These are phyloP conservation scores for Brachionus asplanchnoidis DNA, from an alignment of 1,140 invertebrate species.

Conservation along the genomic window DNA sequence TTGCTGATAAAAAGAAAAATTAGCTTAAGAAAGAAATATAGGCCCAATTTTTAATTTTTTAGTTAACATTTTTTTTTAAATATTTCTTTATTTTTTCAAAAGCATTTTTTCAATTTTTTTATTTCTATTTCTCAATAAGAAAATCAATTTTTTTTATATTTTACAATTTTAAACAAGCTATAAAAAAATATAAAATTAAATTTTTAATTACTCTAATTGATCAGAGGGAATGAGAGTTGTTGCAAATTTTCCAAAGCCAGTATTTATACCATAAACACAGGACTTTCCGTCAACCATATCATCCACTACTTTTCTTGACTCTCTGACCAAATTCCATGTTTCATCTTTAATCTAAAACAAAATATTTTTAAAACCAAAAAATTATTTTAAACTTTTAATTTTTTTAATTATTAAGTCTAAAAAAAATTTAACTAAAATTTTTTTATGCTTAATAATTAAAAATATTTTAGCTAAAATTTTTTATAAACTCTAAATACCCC, in stretches of 20 bases:
- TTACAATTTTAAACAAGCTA: background rate
- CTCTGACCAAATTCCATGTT: slow-evolving; percentile 60
- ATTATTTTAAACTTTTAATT: too few species aligned
- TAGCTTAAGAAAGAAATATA: too few species aligned
- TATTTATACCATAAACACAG: slow-evolving; percentile 68
- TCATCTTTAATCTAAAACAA: slow-evolving; percentile 59
- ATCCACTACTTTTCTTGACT: slow-evolving; percentile 62
- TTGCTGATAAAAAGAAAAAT: too few species aligned
- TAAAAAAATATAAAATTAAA: background rate
- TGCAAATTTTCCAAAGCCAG: slow-evolving; percentile 73
- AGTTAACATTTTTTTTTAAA: too few species aligned
- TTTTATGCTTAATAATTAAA: too few species aligned
- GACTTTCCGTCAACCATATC: slow-evolving; percentile 63
- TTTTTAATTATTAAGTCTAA: too few species aligned
- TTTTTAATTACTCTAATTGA: slow-evolving; percentile 62
- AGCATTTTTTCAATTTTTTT: too few species aligned
- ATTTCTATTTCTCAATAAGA: too few species aligned
- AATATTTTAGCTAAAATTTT: background rate
- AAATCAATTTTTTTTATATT: too few species aligned
- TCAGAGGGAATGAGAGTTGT: slow-evolving; percentile 62
- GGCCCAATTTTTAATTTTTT: too few species aligned
- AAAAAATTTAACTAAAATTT: background rate
- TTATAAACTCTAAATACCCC: slow-evolving; percentile 55
- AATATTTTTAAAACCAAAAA: too few species aligned
- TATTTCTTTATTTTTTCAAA: too few species aligned